Conservation (phyloP, 2,797 vertebrate genomes). For the Hypotaenidia okinawae region DNA sequence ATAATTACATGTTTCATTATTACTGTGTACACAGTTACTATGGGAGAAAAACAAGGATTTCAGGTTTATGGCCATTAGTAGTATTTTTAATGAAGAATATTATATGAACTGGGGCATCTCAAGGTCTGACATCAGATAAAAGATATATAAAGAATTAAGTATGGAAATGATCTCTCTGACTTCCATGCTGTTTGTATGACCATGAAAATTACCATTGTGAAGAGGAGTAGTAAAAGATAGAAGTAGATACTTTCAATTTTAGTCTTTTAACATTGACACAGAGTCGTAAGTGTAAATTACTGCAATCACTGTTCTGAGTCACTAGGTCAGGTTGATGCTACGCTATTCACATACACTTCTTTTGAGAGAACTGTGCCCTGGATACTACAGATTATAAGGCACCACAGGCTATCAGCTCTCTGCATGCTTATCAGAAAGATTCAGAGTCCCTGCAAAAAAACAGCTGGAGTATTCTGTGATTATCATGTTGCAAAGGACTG, state of each 20-base stretch:
- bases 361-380: background rate
- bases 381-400: slow-evolving; percentile 27
- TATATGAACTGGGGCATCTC: background rate
- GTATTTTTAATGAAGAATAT: background rate
- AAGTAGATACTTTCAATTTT: slow-evolving; percentile 3
- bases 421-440: slow-evolving; percentile 26
- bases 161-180: background rate
- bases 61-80: background rate
- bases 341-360: background rate
- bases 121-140: background rate
- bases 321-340: slow-evolving; percentile 9
- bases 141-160: background rate
- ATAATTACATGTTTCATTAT: background rate
- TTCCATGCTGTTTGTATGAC: background rate
- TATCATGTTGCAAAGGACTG: background rate
- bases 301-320: background rate
- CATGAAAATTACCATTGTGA: background rate
- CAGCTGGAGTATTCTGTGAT: slow-evolving; percentile 23
- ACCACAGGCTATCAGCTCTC: slow-evolving; percentile 7
- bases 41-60: background rate
- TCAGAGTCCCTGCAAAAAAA: slow-evolving; percentile 7
- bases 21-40: background rate
- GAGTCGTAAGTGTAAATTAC: slow-evolving; percentile 38
- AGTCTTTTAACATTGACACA: background rate
- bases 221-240: background rate